Evolutionary conservation across 2,797 vertebrate species (phyloP).

Genomic region (Danio albolineatus): DNA sequence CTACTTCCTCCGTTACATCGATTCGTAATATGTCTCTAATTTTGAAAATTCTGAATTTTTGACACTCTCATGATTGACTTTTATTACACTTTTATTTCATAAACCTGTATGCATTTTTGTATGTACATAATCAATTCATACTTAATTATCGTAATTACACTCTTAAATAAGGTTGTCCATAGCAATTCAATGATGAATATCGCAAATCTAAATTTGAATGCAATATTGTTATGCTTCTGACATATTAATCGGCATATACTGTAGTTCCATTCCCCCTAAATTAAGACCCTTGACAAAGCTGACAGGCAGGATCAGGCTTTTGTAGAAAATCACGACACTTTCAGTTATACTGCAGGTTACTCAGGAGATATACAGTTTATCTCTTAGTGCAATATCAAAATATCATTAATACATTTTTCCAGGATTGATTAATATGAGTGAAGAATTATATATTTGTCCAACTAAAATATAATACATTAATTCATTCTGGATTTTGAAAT

Average conservation of each 20-base stretch:
- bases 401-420: background rate
- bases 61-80: background rate
- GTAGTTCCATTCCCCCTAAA: conserved; percentile 6
- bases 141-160: background rate
- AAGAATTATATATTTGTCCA: background rate
- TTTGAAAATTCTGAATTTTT: background rate
- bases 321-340: conserved; percentile 10
- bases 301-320: conserved; percentile 16
- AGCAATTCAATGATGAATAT: conserved; percentile 14
- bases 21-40: background rate
- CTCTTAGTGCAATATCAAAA: background rate
- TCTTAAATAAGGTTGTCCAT: background rate
- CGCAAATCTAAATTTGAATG: conserved; percentile 26
- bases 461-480: background rate
- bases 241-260: conserved; percentile 17
- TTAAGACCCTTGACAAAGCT: conserved; percentile 31
- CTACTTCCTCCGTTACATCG: background rate
- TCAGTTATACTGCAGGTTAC: background rate
- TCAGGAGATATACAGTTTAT: background rate
- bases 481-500: background rate
- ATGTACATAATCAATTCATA: background rate
- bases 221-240: conserved; percentile 14
- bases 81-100: background rate
- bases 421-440: background rate
- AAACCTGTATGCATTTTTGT: no score